Percentiles rank a stretch among this genome's conserved stretches.
Conservation (phyloP, 2,888 invertebrate species). For the Blera fallax region DNA sequence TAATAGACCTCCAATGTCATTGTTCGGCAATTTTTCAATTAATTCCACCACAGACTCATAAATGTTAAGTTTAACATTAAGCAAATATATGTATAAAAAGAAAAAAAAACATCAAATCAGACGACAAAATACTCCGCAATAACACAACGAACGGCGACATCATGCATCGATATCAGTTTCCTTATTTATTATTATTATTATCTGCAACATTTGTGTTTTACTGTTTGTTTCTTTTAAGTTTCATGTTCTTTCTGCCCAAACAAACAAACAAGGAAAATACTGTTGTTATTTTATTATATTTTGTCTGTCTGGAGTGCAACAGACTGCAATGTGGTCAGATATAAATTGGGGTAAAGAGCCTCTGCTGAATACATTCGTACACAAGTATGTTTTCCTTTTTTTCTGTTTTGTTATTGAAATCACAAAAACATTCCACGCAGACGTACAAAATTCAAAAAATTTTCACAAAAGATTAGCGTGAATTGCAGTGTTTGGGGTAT, state of each 20-base stretch:
- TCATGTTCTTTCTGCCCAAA: constrained; percentile 20
- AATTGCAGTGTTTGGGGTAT: constrained; percentile 54
- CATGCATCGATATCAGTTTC: constrained; percentile 37
- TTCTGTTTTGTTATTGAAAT: constrained; percentile 24
- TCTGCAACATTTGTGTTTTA: constrained; percentile 13
- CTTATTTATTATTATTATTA: constrained; percentile 48
- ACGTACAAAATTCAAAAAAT: constrained; percentile 45
- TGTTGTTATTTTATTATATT: constrained; percentile 1
- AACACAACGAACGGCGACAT: constrained; percentile 12
- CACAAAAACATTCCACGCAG: constrained; percentile 52
- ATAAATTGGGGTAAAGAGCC: constrained; percentile 55
- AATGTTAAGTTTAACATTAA: constrained; percentile 12
- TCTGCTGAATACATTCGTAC: constrained; percentile 23
- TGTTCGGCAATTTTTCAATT: constrained; percentile 30
- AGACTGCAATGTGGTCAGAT: constrained; percentile 67
- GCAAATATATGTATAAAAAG: not conserved
- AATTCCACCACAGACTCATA: constrained; percentile 4
- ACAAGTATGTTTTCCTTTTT: not conserved
- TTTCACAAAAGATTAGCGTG: constrained; percentile 55
- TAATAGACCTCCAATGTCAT: not conserved
- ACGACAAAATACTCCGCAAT: not conserved
- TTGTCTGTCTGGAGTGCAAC: constrained; percentile 66
- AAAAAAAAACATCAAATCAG: not conserved
- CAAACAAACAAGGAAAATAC: not conserved
- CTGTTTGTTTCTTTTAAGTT: constrained; percentile 5